These are phyloP conservation scores for Sylvia borin DNA, from an alignment of 2,797 vertebrate genomes.

Conservation along the genomic window DNA sequence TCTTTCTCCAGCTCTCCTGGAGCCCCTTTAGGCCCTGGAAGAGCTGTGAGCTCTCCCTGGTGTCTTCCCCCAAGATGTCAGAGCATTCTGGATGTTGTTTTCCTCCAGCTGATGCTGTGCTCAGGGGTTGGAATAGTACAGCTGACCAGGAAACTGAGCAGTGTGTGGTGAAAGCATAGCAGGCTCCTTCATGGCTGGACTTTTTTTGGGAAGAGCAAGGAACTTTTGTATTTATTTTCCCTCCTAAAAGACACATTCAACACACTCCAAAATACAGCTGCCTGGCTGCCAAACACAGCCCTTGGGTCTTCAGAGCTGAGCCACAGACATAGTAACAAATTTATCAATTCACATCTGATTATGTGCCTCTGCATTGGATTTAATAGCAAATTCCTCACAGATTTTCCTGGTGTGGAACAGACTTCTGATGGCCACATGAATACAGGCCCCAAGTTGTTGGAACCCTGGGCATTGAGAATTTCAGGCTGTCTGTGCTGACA, in stretches of 20 bases:
- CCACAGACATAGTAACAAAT: background rate
- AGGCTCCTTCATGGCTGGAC: background rate
- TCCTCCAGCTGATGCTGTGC: background rate
- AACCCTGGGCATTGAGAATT: too few relatives aligned
- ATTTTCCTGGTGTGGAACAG: background rate
- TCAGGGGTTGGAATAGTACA: background rate
- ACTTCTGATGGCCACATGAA: fast-evolving
- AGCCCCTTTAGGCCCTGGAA: background rate
- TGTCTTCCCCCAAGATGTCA: background rate
- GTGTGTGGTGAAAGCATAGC: background rate
- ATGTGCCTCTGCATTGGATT: fast-evolving
- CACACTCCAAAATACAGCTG: background rate
- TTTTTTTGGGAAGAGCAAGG: background rate
- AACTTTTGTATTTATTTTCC: background rate
- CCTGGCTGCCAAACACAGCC: background rate
- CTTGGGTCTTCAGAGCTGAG: background rate
- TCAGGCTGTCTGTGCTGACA: too few relatives aligned
- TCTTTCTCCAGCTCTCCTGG: background rate
- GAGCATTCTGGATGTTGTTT: background rate
- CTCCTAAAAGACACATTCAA: background rate
- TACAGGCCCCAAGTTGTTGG: background rate
- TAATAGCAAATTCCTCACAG: fast-evolving
- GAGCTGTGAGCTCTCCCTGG: fast-evolving
- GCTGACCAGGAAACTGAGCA: background rate
- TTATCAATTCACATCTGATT: background rate